Percentiles rank a stretch among this genome's conserved stretches.
Conservation (phyloP, 2,113 vertebrate species). For the Anguilla rostrata region DNA sequence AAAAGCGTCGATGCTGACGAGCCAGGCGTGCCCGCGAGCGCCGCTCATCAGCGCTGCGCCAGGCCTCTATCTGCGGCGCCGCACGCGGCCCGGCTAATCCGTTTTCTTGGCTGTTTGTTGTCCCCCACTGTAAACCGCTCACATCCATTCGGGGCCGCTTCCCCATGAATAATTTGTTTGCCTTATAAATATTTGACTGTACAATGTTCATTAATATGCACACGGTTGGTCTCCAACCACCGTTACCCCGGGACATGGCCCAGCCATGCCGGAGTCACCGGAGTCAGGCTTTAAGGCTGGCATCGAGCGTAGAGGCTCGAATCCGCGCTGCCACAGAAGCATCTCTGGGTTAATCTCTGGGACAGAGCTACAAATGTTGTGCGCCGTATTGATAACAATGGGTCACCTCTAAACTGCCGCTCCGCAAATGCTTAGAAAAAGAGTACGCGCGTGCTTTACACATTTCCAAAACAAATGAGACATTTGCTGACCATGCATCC, state of each 20-base stretch:
- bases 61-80: constrained; percentile 32
- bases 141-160: constrained; percentile 68
- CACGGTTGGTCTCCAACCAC: constrained; percentile 53
- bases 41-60: not conserved
- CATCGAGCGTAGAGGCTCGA: not conserved
- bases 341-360: not conserved
- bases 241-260: constrained; percentile 27
- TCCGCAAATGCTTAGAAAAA: not conserved
- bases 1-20: constrained; percentile 64
- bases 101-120: constrained; percentile 61
- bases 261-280: not conserved
- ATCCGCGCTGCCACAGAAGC: too few species aligned
- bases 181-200: constrained; percentile 75
- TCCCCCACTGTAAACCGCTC: constrained; percentile 73
- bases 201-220: constrained; percentile 72
- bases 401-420: not conserved
- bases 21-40: constrained; percentile 9
- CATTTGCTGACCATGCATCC: not conserved
- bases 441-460: not conserved
- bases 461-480: not conserved
- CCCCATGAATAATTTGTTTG: constrained; percentile 75
- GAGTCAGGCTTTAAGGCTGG: constrained; percentile 2
- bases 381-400: not conserved
- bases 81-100: constrained; percentile 59
- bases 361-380: not conserved